Evolutionary conservation across 2,888 invertebrate species (phyloP), one percentile per base, ranked within the genome.

Genomic region (Drosophila differens): DNA sequence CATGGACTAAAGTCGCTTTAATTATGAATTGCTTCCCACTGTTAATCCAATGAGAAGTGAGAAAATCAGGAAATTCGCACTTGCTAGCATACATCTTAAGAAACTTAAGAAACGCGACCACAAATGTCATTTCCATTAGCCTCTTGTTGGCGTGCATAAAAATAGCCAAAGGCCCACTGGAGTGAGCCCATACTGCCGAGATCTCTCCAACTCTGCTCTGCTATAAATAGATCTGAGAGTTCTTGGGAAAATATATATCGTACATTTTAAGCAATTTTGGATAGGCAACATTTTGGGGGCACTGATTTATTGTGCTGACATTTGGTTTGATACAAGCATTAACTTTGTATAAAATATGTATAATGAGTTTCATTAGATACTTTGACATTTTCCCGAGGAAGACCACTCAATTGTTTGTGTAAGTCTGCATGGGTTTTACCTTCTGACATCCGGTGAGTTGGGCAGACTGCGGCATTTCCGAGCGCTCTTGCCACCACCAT

Each of bases 371-470:
- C 81, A 91, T 89, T 91, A 89, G 85, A 73, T 72, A 25, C 41
- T 55, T 65, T 67, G 67, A 62, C 64, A 57, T 65, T 66, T 87
- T 83, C 51, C 52, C 3, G 7, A 49, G 70, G 70, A 70, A 62
- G 66, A 44, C 71, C 47, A 54, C 33, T 59, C 67, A 55, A 55
- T 59, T 44, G 59, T 47, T 55, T 68, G 7, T 49, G 53, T 47
- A 51, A 32, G 22, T 28, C 41, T 53, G 16, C 62, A 22, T 12
- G 54, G 35, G 14, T n/a, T 61, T 95, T 95, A 96, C 96, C 96
- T 96, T 93, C 96, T 94, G 74, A 95, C 95, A 94, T 96, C 96
- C 87, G 96, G 97, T 66, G 97, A 97, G 80, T 96, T 97, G 73
- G 97, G 97, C 91, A 97, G 94, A 93, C 97, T 97, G 91, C 96